These are phyloP conservation scores for Dynastes maya DNA, from an alignment of 2,888 invertebrate genomes.

Conservation along the genomic window DNA sequence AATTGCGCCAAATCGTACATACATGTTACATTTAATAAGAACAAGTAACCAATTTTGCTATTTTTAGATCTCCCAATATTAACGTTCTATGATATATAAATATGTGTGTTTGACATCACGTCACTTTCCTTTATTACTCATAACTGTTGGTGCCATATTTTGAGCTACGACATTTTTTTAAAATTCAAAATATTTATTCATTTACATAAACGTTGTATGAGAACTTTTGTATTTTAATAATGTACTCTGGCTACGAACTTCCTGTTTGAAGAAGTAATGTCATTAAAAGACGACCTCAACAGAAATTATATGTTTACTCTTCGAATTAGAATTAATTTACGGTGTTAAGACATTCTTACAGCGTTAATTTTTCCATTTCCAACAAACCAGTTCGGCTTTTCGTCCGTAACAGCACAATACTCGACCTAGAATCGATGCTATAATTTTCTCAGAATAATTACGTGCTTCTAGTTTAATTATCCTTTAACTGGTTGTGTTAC, in stretches of 20 bases:
- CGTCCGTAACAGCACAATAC: neutral
- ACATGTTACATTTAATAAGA: too few species aligned
- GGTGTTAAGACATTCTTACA: constrained; percentile 15
- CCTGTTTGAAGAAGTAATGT: constrained; percentile 21
- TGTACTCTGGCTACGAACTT: constrained; percentile 24
- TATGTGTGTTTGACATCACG: too few species aligned
- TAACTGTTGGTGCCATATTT: too few species aligned
- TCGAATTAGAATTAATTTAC: constrained; percentile 41
- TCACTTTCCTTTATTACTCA: too few species aligned
- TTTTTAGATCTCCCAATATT: too few species aligned
- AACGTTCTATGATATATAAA: too few species aligned
- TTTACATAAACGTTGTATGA: neutral
- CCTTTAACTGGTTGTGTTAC: neutral
- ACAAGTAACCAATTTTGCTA: too few species aligned
- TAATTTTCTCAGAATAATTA: constrained; percentile 35
- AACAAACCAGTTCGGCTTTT: neutral
- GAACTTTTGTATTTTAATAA: constrained; percentile 25
- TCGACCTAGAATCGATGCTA: constrained; percentile 12
- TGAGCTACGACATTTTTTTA: neutral
- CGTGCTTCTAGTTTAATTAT: constrained; percentile 26
- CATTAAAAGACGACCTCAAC: constrained; percentile 24
- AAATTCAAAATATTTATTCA: neutral
- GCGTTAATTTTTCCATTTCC: constrained; percentile 17
- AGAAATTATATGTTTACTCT: constrained; percentile 38
- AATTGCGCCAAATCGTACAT: too few species aligned